phyloP scores from a whole-genome alignment of 2,113 vertebrate genomes.

The Uropsilus gracilis region DNA sequence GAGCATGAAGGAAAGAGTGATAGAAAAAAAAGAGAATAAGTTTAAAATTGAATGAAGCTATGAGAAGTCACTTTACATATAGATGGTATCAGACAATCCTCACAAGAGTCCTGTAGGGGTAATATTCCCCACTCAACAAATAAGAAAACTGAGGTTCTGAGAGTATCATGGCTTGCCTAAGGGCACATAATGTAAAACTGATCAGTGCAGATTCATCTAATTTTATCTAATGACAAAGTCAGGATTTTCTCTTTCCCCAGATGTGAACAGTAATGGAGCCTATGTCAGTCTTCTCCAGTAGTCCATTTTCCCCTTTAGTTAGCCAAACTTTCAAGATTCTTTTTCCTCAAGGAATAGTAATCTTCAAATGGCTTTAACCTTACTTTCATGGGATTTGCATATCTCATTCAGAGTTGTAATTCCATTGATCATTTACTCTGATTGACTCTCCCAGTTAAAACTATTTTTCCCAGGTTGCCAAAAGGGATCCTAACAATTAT shows the following conservation, averaged over 20 bases:
- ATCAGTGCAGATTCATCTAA: not conserved
- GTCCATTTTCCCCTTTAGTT: not conserved
- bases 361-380: conserved; percentile 42
- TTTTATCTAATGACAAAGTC: not conserved
- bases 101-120: not conserved
- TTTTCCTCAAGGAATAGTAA: not conserved
- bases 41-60: not conserved
- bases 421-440: conserved; percentile 55
- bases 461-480: conserved; percentile 51
- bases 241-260: conserved; percentile 3
- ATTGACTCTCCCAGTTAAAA: conserved; percentile 74
- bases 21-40: not conserved
- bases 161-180: not conserved
- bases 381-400: not conserved
- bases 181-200: not conserved
- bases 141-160: not conserved
- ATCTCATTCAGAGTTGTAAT: conserved; percentile 44
- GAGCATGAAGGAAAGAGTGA: not conserved
- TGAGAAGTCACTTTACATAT: not conserved
- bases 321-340: not conserved
- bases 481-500: conserved; percentile 41
- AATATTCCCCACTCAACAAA: not conserved
- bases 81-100: not conserved
- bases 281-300: not conserved
- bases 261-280: not conserved